A percentile compares a stretch with the other conserved stretches of the same genome.
Evolutionary conservation across 2,113 vertebrate genomes (phyloP).

Genomic region (Channa argus): DNA sequence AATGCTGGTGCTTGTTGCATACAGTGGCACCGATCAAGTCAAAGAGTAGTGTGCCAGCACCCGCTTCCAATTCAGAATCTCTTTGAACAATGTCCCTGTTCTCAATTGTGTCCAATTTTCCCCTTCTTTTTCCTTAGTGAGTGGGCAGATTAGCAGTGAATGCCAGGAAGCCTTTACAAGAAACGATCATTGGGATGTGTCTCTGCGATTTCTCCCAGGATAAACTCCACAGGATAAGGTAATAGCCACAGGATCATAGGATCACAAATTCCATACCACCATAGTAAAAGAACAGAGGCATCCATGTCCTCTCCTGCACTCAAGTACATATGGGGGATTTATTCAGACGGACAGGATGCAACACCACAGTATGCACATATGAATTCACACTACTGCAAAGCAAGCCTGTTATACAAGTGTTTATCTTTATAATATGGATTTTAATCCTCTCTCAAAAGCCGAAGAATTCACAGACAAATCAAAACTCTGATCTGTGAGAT

Average conservation of each 20-base stretch:
- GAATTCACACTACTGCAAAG: conserved; percentile 62
- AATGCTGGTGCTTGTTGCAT: conserved; percentile 29
- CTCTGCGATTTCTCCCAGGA: conserved; percentile 50
- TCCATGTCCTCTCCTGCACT: conserved; percentile 60
- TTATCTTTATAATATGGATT: conserved; percentile 54
- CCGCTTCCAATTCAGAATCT: conserved; percentile 73
- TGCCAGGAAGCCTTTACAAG: conserved; percentile 76
- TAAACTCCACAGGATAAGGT: conserved; percentile 38
- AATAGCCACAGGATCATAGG: conserved; percentile 57
- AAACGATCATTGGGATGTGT: conserved; percentile 62
- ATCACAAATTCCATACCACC: conserved; percentile 63
- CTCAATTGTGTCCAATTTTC: conserved; percentile 75
- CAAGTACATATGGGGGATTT: conserved; percentile 49
- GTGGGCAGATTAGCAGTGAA: conserved; percentile 66
- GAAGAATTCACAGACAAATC: conserved; percentile 47
- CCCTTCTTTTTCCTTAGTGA: conserved; percentile 65
- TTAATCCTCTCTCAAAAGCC: conserved; percentile 34
- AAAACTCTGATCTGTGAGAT: conserved; percentile 56
- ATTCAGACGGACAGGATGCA: conserved; percentile 41
- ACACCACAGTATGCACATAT: conserved; percentile 39
- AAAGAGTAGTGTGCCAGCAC: conserved; percentile 64
- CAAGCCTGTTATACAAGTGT: conserved; percentile 66
- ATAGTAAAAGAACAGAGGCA: conserved; percentile 24
- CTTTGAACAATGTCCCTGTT: conserved; percentile 75
- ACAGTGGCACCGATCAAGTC: conserved; percentile 59